Percentiles rank a stretch among this genome's conserved stretches.
These are phyloP conservation scores for Hirtodrosophila histrioides DNA, from an alignment of 2,888 invertebrate species.

Conservation along the genomic window DNA sequence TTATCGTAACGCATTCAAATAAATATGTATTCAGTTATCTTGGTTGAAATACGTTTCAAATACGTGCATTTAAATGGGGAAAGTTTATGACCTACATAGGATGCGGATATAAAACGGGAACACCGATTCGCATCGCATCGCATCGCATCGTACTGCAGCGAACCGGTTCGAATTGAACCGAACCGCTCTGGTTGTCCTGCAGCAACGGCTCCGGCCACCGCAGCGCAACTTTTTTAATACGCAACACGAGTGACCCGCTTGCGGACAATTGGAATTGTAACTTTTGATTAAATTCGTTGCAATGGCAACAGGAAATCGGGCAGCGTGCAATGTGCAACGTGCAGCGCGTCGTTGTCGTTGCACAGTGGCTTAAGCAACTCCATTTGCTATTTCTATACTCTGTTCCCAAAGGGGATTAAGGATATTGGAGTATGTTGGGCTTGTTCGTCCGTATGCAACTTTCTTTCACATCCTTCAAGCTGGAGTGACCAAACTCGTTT, in stretches of 20 bases:
- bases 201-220: slow-evolving; percentile 13
- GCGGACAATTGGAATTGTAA: slow-evolving; percentile 81
- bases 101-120: slow-evolving; percentile 21
- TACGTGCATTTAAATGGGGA: slow-evolving; percentile 41
- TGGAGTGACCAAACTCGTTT: too few relatives aligned
- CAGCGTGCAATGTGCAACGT: slow-evolving; percentile 13
- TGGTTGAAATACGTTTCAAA: slow-evolving; percentile 31
- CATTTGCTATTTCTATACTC: too few relatives aligned
- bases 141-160: slow-evolving; percentile 4
- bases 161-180: slow-evolving; percentile 1
- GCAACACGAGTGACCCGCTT: slow-evolving; percentile 81
- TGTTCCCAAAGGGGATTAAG: too few relatives aligned
- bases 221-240: slow-evolving; percentile 76
- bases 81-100: slow-evolving; percentile 49
- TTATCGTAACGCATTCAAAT: slow-evolving; percentile 9
- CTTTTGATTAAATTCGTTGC: slow-evolving; percentile 82
- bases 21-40: slow-evolving; percentile 15
- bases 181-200: not conserved
- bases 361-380: too few relatives aligned
- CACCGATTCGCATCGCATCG: slow-evolving; percentile 21
- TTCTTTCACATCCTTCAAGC: too few relatives aligned
- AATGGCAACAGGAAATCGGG: slow-evolving; percentile 67
- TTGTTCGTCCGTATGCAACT: too few relatives aligned
- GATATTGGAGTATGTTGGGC: too few relatives aligned
- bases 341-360: not conserved